Evolutionary conservation across 2,888 invertebrate genomes (phyloP), one percentile per base, ranked within the genome.

Genomic region (Ophraella communa): DNA sequence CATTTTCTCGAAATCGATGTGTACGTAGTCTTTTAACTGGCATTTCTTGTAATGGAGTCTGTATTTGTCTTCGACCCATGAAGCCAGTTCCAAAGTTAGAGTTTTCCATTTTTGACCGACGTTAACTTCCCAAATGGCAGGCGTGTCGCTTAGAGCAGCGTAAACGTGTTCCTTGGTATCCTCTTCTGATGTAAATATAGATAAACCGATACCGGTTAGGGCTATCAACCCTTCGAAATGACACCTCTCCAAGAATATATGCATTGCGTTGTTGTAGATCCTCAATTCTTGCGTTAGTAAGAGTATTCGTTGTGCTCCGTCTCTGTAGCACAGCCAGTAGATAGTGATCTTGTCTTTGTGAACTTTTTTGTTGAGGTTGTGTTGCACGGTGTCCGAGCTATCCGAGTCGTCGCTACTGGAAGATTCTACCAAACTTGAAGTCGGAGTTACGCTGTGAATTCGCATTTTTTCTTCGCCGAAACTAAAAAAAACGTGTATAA

Each of bases 21-120:
- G 83, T 7, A 93, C 87, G 78, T 90, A 91, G 77, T 93, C 92
- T 77, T 92, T 91, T 47, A 93, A 80, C 71, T 91, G 89, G 54
- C 91, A 91, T 75, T 88, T 89, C 73, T 88, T 88, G 70, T 88
- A 87, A 11, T 89, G 89, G 23, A 86, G 85, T 73, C 85, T 85
- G 83, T 90, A 93, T 76, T 91, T 91, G 70, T 93, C 92, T 79
- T 94, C 94, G 51, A 93, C 81, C 93, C 93, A 93, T 0, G 91
- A 87, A 3, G 91, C 90, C 20, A 94, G 78, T 74, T 93, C 93
- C 27, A 92, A 83, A 0, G 91, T 90, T 2, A 93, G 81, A 30
- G 89, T 87, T 78, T 92, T 93, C 93, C 93, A 93, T 76, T 88
- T 88, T 72, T 89, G 89, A 17, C 90, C 91, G 0, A 93, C 89